Conservation (phyloP, 2,113 vertebrate species). For the Eclectus roratus region DNA sequence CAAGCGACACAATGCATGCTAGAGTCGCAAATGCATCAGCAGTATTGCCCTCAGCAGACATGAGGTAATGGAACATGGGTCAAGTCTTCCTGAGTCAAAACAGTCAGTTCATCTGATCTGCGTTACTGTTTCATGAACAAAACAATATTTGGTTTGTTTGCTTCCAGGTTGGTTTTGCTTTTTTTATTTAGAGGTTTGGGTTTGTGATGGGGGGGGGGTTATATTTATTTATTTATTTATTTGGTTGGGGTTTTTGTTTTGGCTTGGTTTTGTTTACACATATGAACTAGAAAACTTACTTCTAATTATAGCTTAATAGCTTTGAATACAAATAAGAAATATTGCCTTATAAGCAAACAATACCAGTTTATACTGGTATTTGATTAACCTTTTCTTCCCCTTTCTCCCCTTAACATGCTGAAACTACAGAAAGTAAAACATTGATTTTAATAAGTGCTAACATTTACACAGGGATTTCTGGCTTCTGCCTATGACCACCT, state of each 20-base stretch:
- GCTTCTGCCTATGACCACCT: not conserved
- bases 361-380: not conserved
- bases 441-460: slow-evolving; percentile 42
- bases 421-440: slow-evolving; percentile 20
- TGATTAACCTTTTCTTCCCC: slow-evolving; percentile 32
- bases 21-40: not conserved
- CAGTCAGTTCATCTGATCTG: not conserved
- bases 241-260: not conserved
- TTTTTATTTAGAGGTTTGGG: not conserved
- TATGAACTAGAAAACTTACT: not conserved
- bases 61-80: not conserved
- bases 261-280: not conserved
- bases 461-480: slow-evolving; percentile 49
- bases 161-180: not conserved
- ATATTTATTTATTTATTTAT: not conserved
- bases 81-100: not conserved
- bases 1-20: rapidly evolving
- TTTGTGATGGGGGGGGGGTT: too few relatives aligned
- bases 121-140: not conserved
- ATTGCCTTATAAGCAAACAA: not conserved
- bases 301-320: not conserved
- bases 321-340: not conserved
- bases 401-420: not conserved
- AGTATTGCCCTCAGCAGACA: too few relatives aligned
- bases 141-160: not conserved